Evolutionary conservation across 2,797 vertebrate genomes (phyloP).

Genomic region (Glyptemys insculpta): DNA sequence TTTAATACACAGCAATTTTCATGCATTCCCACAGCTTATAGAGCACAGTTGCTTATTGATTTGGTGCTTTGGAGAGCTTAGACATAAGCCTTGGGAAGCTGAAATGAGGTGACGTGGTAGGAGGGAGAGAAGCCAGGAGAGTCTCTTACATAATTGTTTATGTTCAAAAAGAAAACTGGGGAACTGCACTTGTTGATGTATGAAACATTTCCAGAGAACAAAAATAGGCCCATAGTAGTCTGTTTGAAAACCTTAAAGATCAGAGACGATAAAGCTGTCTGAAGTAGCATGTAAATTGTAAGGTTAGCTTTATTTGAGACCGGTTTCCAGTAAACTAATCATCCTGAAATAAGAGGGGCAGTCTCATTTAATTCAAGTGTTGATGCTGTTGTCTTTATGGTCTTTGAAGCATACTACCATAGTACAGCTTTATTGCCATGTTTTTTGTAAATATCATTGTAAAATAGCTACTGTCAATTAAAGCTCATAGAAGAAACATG

Average conservation of each 20-base stretch:
- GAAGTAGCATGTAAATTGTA: not conserved
- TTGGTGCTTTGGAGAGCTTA: not conserved
- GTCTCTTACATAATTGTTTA: slow-evolving; percentile 36
- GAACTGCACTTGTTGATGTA: not conserved
- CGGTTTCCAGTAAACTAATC: not conserved
- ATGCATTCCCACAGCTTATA: not conserved
- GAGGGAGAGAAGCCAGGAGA: not conserved
- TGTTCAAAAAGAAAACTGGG: not conserved
- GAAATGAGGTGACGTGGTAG: not conserved
- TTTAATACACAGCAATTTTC: not conserved
- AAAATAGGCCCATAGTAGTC: not conserved
- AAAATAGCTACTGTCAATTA: not conserved
- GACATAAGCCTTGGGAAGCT: not conserved
- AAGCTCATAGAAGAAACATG: not conserved
- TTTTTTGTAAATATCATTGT: slow-evolving; percentile 8
- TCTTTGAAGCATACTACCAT: slow-evolving; percentile 10
- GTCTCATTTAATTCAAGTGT: not conserved
- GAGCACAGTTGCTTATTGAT: not conserved
- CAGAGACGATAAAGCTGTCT: not conserved
- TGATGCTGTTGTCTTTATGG: not conserved
- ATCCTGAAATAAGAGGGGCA: not conserved
- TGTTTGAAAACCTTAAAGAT: not conserved
- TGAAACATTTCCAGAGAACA: not conserved
- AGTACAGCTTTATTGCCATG: not conserved
- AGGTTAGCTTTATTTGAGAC: not conserved